Percentiles rank a stretch among this genome's conserved stretches.
These are phyloP conservation scores for Synanthedon myopaeformis DNA, from an alignment of 2,888 invertebrate genomes.

Conservation along the genomic window DNA sequence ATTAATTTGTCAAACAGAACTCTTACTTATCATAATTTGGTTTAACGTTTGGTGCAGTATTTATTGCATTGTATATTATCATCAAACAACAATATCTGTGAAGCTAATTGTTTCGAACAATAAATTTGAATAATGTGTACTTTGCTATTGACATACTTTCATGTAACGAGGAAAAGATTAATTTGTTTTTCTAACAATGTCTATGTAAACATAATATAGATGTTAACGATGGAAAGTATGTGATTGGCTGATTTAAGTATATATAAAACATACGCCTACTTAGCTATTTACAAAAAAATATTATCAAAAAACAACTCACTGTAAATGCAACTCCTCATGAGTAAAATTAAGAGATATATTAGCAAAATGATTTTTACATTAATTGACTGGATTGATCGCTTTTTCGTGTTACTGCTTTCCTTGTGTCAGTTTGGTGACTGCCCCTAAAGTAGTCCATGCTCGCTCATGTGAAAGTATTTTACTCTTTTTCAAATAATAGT, in stretches of 20 bases:
- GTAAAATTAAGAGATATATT: slow-evolving; percentile 38
- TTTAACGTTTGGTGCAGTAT: slow-evolving; percentile 68
- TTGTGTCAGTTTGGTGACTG: slow-evolving; percentile 72
- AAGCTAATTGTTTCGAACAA: background rate
- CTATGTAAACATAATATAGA: too few relatives aligned
- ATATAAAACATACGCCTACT: background rate
- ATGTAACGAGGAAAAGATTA: background rate
- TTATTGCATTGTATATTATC: slow-evolving; percentile 67
- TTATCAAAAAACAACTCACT: slow-evolving; percentile 69
- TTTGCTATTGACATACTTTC: slow-evolving; percentile 38
- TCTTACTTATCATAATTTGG: slow-evolving; percentile 54
- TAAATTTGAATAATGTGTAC: slow-evolving; percentile 7
- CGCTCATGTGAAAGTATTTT: slow-evolving; percentile 64
- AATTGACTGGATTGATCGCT: slow-evolving; percentile 73
- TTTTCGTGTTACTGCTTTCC: slow-evolving; percentile 73
- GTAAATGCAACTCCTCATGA: slow-evolving; percentile 43
- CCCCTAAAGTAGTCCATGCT: slow-evolving; percentile 69
- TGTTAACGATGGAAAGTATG: slow-evolving; percentile 1
- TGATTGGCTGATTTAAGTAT: slow-evolving; percentile 3
- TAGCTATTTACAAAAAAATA: slow-evolving; percentile 23
- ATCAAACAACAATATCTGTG: slow-evolving; percentile 51
- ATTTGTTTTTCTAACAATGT: background rate
- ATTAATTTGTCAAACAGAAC: slow-evolving; percentile 43
- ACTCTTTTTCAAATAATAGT: slow-evolving; percentile 61
- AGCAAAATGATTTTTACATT: slow-evolving; percentile 53